Conservation (phyloP, 2,113 vertebrate species). For the Camarhynchus parvulus region DNA sequence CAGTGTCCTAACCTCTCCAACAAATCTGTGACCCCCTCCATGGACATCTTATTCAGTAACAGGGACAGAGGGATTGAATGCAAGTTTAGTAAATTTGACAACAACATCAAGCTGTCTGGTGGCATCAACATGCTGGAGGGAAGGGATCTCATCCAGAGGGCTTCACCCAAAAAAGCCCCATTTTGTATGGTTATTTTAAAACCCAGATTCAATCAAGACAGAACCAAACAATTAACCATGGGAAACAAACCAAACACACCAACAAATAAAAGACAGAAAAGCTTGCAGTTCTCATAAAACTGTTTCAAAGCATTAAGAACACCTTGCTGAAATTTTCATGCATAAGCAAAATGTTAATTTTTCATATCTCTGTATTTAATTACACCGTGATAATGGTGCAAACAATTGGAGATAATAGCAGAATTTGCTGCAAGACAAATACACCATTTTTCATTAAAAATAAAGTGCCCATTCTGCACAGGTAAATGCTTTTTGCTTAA, state of each 20-base stretch:
- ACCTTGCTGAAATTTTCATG: neutral
- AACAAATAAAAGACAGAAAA: neutral
- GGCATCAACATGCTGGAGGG: neutral
- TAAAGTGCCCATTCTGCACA: neutral
- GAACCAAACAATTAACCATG: neutral
- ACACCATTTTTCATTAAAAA: neutral
- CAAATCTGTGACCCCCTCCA: neutral
- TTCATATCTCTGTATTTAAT: neutral
- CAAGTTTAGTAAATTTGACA: neutral
- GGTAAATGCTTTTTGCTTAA: neutral
- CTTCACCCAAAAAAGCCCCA: accelerated
- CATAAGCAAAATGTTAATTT: neutral
- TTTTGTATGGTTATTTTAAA: neutral
- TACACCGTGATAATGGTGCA: neutral
- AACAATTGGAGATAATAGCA: neutral
- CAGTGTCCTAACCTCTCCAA: neutral
- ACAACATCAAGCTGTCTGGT: accelerated
- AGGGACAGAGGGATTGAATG: neutral
- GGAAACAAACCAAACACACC: accelerated
- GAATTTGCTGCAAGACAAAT: neutral
- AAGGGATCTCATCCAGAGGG: neutral
- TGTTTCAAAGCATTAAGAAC: neutral
- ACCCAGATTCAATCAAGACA: neutral
- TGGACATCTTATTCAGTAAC: too few relatives aligned
- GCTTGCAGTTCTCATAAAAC: neutral